Evolutionary conservation across 2,797 vertebrate genomes (phyloP), one percentile per base, ranked within the genome.

Genomic region (Morelia viridis): DNA sequence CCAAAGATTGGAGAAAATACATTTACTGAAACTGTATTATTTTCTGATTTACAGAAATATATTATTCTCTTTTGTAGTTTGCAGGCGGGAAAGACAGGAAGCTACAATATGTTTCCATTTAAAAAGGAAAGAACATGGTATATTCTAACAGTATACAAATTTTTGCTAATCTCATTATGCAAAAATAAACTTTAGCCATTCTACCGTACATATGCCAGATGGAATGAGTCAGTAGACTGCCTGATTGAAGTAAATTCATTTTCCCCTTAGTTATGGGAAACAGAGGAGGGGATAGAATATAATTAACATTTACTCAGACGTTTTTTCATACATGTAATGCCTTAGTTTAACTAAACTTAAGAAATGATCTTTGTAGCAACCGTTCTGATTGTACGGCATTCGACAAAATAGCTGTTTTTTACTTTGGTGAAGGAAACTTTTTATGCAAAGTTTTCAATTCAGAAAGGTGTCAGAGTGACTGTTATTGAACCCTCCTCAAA

Each of bases 121-220:
- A 9, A 80, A 87, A 89, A 35, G 58, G n/a, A 50, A 58, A 61
- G 61, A 50, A 3, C 8, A 26, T 35, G 65, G 11, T 35, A 28
- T 61, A 53, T 31, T 89, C 24, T 9, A 28, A 76, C n/a, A 62
- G n/a, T 80, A 92, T 64, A 85, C 2, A 41, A 65, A 26, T 57
- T 89, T 17, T 92, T 85, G n/a, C 84, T 89, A 12, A 64, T 85
- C 71, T 57, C 60, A 85, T 85, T 89, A 56, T 92, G 76, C 26
- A 89, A n/a, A 85, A 92, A 68, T 65, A 17, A 68, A 60, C 35
- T 35, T 90, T 56, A 5, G 17, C 56, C 64, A 87, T n/a, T 87
- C 31, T 35, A 58, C 17, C 62, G n/a, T n/a, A 13, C 19, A n/a
- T 57, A 68, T 76, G 57, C 41, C 65, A 90, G 65, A 62, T 60